A percentile compares a stretch with the other conserved stretches of the same genome.
Conservation (phyloP, 2,113 vertebrate species). For the Chaenocephalus aceratus region DNA sequence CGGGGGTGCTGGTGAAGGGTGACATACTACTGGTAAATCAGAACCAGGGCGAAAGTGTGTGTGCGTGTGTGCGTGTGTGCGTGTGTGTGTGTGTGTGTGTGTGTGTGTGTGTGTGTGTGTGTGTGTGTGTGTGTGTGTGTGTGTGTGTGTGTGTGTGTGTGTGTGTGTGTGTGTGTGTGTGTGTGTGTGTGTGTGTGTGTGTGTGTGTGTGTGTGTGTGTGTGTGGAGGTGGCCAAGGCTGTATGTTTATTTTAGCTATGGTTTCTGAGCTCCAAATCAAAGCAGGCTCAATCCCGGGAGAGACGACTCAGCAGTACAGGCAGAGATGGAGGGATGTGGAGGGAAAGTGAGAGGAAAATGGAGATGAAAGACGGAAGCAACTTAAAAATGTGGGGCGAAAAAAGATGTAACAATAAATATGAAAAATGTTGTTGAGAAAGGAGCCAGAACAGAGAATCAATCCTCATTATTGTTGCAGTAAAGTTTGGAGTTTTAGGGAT, state of each 20-base stretch:
- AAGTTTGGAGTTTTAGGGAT: conserved; percentile 31
- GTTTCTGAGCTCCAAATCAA: conserved; percentile 83
- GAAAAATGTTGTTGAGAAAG: background rate
- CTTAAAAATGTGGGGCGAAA: conserved; percentile 7
- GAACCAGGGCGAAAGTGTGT: conserved; percentile 74
- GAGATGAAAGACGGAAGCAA: conserved; percentile 21
- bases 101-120: conserved; percentile 39
- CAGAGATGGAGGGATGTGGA: conserved; percentile 44
- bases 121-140: background rate
- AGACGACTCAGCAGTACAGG: conserved; percentile 79
- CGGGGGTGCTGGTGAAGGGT: conserved; percentile 49
- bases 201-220: conserved; percentile 36
- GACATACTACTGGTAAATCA: conserved; percentile 80
- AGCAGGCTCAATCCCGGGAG: conserved; percentile 74
- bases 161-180: conserved; percentile 32
- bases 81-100: conserved; percentile 25
- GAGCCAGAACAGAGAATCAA: conserved; percentile 30
- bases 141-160: conserved; percentile 43
- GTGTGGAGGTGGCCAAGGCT: conserved; percentile 47
- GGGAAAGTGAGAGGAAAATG: conserved; percentile 43
- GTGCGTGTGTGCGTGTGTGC: conserved; percentile 42
- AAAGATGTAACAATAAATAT: background rate
- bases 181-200: conserved; percentile 23
- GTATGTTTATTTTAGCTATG: conserved; percentile 83
- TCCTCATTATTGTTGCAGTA: conserved; percentile 45